Evolutionary conservation across 2,113 vertebrate species (phyloP), one percentile per base, ranked within the genome.

Genomic region (Oceanites oceanicus): DNA sequence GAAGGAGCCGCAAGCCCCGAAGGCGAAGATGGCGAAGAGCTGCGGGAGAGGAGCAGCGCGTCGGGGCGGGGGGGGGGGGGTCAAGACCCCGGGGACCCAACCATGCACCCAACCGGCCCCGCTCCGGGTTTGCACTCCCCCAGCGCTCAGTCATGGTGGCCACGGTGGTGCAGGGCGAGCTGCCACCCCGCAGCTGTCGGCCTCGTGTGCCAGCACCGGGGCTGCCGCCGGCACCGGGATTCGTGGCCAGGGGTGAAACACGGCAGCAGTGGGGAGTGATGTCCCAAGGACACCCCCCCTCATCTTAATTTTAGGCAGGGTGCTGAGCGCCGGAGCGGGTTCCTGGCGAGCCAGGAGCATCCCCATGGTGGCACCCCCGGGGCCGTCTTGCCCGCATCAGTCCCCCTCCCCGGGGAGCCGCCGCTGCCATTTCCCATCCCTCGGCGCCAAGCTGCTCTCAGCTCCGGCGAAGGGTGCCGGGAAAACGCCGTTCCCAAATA

Each of bases 1-100:
- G 98, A 99, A 99, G 63, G 99, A 99, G 84, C 98, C 98, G 38
- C 99, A 99, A 38, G 98, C 98, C 56, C 99, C 99, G 92, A 99
- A 99, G 87, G 99, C 99, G 86, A 99, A 99, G 97, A 99, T 99
- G 95, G 99, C 97, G 79, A 99, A 99, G 49, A 99, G 98, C 99
- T 99, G 84, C 52, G 10, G 82, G 78, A 86, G 74, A 93, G 92
- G 53, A 96, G 81, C 22, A 50, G 49, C 0, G 23, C 38, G 80
- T 89, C 32, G 23, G 59, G 47, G 45, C 2, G 4, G 13, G 22
- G 17, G 3, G 15, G 29, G 9, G 44, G 22, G 15, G 15, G 17
- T 30, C 9, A 2, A 67, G 18, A 34, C 59, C 10, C 20, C 86
- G 81, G 76, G 29, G 18, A 65, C 70, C 16, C 74, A 81, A 29